phyloP scores from a whole-genome alignment of 2,113 vertebrate genomes.

The Dasyornis broadbenti region DNA sequence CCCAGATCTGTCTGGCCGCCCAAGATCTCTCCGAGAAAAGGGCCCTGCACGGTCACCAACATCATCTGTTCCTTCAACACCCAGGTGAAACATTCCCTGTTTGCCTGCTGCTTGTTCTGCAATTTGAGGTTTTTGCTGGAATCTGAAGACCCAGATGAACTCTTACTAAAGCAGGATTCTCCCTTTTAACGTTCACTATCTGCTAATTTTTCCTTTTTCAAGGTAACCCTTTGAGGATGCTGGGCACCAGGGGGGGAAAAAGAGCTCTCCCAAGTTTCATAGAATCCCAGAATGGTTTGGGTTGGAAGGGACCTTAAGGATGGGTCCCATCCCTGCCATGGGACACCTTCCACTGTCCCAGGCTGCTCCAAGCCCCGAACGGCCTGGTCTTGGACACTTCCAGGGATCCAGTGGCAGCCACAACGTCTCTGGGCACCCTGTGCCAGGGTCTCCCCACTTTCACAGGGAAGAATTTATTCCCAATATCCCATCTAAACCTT shows the following conservation, averaged over 20 bases:
- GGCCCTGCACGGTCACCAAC: not conserved
- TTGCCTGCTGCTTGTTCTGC: not conserved
- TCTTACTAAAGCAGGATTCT: not conserved
- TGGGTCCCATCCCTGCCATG: not conserved
- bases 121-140: not conserved
- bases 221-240: not conserved
- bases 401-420: not conserved
- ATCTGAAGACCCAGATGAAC: not conserved
- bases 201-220: not conserved
- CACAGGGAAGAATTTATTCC: not conserved
- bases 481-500: too few species aligned
- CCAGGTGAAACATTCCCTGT: not conserved
- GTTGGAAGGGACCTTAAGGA: not conserved
- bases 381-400: rapidly evolving
- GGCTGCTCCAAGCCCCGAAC: not conserved
- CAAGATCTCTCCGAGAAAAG: not conserved
- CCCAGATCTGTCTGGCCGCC: not conserved
- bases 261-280: not conserved
- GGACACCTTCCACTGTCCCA: not conserved
- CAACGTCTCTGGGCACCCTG: not conserved
- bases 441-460: not conserved
- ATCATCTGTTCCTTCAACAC: not conserved
- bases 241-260: not conserved
- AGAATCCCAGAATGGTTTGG: not conserved
- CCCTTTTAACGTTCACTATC: rapidly evolving